Evolutionary conservation across 2,113 vertebrate genomes (phyloP), one percentile per base, ranked within the genome.

Genomic region (Pristiophorus japonicus): DNA sequence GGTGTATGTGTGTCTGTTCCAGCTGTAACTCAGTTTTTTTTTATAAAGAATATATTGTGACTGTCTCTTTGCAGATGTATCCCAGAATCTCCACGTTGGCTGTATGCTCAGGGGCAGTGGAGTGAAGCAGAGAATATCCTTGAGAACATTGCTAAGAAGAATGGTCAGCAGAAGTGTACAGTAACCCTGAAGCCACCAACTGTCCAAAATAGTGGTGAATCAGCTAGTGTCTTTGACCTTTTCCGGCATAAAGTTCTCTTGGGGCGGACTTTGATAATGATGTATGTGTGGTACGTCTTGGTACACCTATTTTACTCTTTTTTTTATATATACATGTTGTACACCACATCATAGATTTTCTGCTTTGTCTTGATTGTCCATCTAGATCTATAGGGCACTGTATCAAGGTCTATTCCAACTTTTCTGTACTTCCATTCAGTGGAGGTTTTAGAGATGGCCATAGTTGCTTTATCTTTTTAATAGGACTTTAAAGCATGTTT

Each of bases 11-110:
- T 34, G 14, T 45, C 4, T 81, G 7, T 62, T 87, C 45, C 12
- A 59, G 87, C 87, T n/a, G 55, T 62, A 6, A n/a, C 12, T 14
- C 16, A 38, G 6, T 63, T 92, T 59, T 59, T 62, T 12, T 20
- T 63, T 92, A 8, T 38, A 65, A 65, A 87, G 7, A 92, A 45
- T 70, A n/a, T 42, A 81, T n/a, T 51, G 45, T 95, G 2, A 96
- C 0, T 87, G 0, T 97, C 96, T 62, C 96, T 47, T 97, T 97
- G 96, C 96, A 98, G 98, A 95, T 98, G 97, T 96, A 97, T 98
- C 97, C 98, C 98, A 0, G 98, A 98, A 96, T 98, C 98, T 1
- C 98, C 98, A 2, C 98, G 98, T 96, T 98, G 98, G 98, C 97
- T 98, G 11, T 98, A 98, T 90, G 97, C 98, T 11, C 98, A 97